A percentile compares a stretch with the other conserved stretches of the same genome.
Conservation (phyloP, 2,113 vertebrate species). For the Tylochromis polylepis region DNA sequence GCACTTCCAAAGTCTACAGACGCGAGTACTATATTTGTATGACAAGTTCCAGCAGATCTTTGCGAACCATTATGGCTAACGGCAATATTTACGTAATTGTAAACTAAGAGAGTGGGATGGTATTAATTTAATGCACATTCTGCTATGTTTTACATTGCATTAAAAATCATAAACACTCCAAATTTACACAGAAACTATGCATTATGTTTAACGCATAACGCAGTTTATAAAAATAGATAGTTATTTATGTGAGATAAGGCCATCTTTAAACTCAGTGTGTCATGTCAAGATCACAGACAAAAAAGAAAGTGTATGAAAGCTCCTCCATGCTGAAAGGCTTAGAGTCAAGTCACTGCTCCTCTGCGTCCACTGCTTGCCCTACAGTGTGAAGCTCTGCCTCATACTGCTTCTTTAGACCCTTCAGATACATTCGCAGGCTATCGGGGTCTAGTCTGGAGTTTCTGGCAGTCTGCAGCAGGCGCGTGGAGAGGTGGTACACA, state of each 20-base stretch:
- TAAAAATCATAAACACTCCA: neutral
- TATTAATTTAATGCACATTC: neutral
- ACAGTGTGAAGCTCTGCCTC: slow-evolving; percentile 70
- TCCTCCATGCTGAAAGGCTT: neutral
- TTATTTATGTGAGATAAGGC: neutral
- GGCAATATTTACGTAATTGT: neutral
- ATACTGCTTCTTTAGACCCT: slow-evolving; percentile 82
- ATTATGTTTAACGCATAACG: no score
- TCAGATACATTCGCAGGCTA: slow-evolving; percentile 83
- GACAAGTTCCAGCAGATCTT: neutral
- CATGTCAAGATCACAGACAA: neutral
- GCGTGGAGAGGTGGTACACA: slow-evolving; percentile 80
- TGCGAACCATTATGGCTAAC: neutral
- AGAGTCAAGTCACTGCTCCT: slow-evolving; percentile 47
- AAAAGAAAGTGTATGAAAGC: neutral
- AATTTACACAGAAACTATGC: neutral
- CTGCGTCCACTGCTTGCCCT: slow-evolving; percentile 26
- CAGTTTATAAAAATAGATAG: neutral
- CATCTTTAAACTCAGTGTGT: neutral
- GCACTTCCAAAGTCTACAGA: neutral
- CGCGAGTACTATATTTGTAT: neutral
- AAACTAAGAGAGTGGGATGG: neutral
- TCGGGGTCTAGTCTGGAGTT: slow-evolving; percentile 87
- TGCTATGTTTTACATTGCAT: neutral
- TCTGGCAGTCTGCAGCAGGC: slow-evolving; percentile 85